Evolutionary conservation across 2,888 invertebrate genomes (phyloP).

Genomic region (Leucophora obtusa): DNA sequence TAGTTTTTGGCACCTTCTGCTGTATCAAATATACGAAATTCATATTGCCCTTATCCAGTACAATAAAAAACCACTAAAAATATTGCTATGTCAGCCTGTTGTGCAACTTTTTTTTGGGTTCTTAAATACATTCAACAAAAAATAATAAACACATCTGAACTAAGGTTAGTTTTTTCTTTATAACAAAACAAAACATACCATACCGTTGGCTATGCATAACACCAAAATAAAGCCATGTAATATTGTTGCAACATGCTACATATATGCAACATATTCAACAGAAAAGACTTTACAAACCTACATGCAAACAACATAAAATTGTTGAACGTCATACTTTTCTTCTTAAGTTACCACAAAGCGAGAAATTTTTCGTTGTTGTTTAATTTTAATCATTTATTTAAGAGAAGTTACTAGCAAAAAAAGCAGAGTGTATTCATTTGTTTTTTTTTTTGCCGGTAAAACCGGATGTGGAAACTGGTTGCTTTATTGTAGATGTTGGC

Average conservation of each 20-base stretch:
- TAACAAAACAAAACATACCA: constrained; percentile 16
- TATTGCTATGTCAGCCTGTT: constrained; percentile 26
- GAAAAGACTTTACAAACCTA: background rate
- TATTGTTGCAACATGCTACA: constrained; percentile 58
- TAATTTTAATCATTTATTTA: constrained; percentile 26
- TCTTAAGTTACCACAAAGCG: constrained; percentile 7
- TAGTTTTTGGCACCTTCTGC: too few relatives aligned
- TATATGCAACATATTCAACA: constrained; percentile 42
- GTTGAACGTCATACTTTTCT: constrained; percentile 28
- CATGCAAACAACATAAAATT: constrained; percentile 5
- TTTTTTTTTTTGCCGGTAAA: constrained; percentile 52
- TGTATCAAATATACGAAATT: background rate
- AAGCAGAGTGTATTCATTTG: constrained; percentile 15
- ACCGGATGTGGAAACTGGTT: constrained; percentile 65
- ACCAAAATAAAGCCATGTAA: constrained; percentile 39
- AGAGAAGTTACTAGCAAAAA: constrained; percentile 6
- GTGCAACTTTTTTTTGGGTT: constrained; percentile 5
- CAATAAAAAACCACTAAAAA: background rate
- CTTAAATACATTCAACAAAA: too few relatives aligned
- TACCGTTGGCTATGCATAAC: constrained; percentile 44
- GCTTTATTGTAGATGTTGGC: constrained; percentile 33
- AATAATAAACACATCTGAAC: background rate
- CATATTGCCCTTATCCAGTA: background rate
- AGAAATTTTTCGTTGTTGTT: constrained; percentile 11
- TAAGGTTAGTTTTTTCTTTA: constrained; percentile 6